Percentiles rank a stretch among this genome's conserved stretches.
Conservation (phyloP, 92 coral and sea anemone genomes). For the Siderastrea radians region DNA sequence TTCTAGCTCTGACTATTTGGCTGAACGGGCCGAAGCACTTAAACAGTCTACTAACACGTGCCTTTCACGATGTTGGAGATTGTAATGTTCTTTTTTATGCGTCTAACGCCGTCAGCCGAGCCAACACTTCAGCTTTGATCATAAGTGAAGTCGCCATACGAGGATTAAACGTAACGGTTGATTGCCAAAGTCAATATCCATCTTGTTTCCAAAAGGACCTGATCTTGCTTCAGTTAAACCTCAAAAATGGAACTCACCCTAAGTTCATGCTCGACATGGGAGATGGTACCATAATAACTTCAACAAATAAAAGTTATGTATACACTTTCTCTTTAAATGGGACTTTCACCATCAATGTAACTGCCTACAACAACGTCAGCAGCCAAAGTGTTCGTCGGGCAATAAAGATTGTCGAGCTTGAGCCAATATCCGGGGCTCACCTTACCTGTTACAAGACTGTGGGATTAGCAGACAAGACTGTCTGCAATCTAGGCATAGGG, state of each 20-base stretch:
- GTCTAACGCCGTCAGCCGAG: conserved; percentile 54
- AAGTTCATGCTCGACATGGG: conserved; percentile 51
- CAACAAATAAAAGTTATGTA: not conserved
- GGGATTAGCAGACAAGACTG: conserved; percentile 52
- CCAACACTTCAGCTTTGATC: conserved; percentile 32
- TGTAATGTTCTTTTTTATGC: conserved; percentile 53
- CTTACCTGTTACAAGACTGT: conserved; percentile 55
- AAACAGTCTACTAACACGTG: not conserved
- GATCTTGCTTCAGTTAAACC: conserved; percentile 19
- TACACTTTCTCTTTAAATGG: conserved; percentile 28
- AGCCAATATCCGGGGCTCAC: conserved; percentile 15
- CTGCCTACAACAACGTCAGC: conserved; percentile 68
- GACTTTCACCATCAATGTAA: conserved; percentile 19
- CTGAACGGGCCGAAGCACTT: conserved; percentile 20
- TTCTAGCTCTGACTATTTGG: conserved; percentile 4
- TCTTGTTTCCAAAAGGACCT: conserved; percentile 68
- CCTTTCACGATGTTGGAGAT: conserved; percentile 21
- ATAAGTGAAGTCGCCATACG: conserved; percentile 53
- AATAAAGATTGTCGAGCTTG: conserved; percentile 22
- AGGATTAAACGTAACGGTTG: conserved; percentile 44
- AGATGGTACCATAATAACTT: conserved; percentile 27
- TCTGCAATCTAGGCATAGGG: conserved; percentile 32
- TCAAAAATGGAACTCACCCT: conserved; percentile 65
- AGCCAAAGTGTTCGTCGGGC: conserved; percentile 8
- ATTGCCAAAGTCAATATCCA: conserved; percentile 57